Evolutionary conservation across 2,113 vertebrate species (phyloP).

Genomic region (Cololabis saira): DNA sequence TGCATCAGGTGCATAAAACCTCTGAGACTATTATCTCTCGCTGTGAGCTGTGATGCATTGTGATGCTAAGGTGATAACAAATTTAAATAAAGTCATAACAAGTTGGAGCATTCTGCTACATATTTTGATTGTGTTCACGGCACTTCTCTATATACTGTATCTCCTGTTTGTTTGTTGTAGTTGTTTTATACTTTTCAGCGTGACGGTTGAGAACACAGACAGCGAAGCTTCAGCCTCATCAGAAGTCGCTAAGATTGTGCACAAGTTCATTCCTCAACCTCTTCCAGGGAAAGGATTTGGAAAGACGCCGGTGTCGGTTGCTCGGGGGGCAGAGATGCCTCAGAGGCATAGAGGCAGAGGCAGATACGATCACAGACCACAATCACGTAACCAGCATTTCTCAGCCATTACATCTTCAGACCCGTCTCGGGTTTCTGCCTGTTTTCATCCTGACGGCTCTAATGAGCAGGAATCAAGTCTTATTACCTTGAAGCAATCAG

Average conservation of each 20-base stretch:
- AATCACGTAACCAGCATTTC: conserved; percentile 49
- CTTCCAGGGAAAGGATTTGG: neutral
- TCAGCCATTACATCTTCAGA: conserved; percentile 37
- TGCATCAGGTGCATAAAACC: neutral
- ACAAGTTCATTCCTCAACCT: too few relatives aligned
- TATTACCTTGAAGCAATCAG: conserved; percentile 47
- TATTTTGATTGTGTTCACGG: too few relatives aligned
- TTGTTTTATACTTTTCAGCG: too few relatives aligned
- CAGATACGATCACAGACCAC: conserved; percentile 20
- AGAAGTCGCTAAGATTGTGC: too few relatives aligned
- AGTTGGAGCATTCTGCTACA: neutral
- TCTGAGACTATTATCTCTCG: neutral
- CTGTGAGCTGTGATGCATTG: conserved; percentile 2
- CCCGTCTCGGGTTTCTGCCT: conserved; percentile 26
- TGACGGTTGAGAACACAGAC: too few relatives aligned
- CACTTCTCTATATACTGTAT: too few relatives aligned
- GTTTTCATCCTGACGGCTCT: conserved; percentile 1
- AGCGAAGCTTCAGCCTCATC: too few relatives aligned
- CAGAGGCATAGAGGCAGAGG: neutral
- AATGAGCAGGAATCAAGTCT: conserved; percentile 39
- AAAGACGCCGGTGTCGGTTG: neutral
- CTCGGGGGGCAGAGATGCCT: neutral
- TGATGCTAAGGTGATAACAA: neutral
- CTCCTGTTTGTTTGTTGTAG: too few relatives aligned
- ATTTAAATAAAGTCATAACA: neutral